Evolutionary conservation across 1,140 invertebrate genomes (phyloP), one percentile per base, ranked within the genome.

Genomic region (Euschistus heros): DNA sequence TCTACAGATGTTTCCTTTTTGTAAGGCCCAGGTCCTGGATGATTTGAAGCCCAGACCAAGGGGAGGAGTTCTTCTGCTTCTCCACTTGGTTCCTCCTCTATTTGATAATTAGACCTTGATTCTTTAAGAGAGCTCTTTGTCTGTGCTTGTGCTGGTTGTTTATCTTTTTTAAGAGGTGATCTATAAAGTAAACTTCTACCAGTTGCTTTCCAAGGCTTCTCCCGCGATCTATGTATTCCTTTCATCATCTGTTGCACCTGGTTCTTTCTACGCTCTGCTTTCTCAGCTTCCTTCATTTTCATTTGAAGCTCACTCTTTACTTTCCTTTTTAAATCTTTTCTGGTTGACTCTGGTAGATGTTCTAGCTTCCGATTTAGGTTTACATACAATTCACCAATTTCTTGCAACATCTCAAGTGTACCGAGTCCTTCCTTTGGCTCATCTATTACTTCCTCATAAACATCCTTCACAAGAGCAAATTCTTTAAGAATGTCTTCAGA

Each of bases 11-110:
- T 20, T 15, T 57, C 24, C 18, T 22, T 24, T 13, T 13, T 37
- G 54, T 57, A 57, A 26, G 54, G 54, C 13, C 54, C 54, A 57
- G 54, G 54, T 2, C 54, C 54, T 0, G 54, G 54, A 17, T 57
- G 54, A 15, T 57, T 57, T 20, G 54, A 22, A 57, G 54, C 20
- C 20, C 15, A 22, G 4, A 57, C 54, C 24, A 57, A 26, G 0
- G 18, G 54, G n/a, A 57, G 24, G 2, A 37, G 33, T 37, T 37
- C 33, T 37, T 37, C 33, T 37, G 33, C 33, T 10, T 37, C 33
- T 14, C 54, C 54, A 17, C 5, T n/a, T 22, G 47, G 10, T 20
- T 20, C 47, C 54, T 57, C 54, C 2, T 57, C 54, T 10, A 6
- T 17, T 6, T 20, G 3, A 30, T 30, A 30, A 3, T 30, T 8